Evolutionary conservation across 2,888 invertebrate species (phyloP).

Genomic region (Helleia helle): DNA sequence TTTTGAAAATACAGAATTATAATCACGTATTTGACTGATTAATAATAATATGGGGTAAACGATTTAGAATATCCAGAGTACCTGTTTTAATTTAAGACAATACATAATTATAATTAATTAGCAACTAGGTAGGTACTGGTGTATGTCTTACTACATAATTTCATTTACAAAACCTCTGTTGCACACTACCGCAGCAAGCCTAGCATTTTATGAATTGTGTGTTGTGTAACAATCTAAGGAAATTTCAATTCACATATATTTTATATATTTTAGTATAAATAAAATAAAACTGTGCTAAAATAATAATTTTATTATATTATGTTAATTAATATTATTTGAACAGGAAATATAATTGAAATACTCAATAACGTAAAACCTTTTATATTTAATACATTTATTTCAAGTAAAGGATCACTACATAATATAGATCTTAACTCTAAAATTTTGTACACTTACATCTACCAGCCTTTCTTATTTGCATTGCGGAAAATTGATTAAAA

Average conservation of each 20-base stretch:
- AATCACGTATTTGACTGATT: no score
- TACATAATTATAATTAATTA: not conserved
- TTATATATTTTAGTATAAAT: no score
- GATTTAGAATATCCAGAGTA: not conserved
- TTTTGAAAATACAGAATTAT: no score
- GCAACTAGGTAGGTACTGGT: not conserved
- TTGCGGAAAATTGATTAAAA: not conserved
- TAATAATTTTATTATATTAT: not conserved
- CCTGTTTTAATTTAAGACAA: not conserved
- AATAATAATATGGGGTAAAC: not conserved
- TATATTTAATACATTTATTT: not conserved
- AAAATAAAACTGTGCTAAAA: no score
- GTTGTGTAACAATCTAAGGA: no score
- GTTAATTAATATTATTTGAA: not conserved
- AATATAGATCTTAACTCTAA: not conserved
- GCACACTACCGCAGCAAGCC: no score
- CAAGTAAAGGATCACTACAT: conserved; percentile 6
- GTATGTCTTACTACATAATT: no score
- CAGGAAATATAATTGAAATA: not conserved
- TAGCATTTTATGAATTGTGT: no score
- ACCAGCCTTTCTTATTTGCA: not conserved
- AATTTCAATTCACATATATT: no score
- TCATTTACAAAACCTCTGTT: no score
- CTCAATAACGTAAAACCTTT: conserved; percentile 1
- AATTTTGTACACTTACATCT: conserved; percentile 6